A percentile compares a stretch with the other conserved stretches of the same genome.
Conservation (phyloP, 2,113 vertebrate species). For the Pagrus major region DNA sequence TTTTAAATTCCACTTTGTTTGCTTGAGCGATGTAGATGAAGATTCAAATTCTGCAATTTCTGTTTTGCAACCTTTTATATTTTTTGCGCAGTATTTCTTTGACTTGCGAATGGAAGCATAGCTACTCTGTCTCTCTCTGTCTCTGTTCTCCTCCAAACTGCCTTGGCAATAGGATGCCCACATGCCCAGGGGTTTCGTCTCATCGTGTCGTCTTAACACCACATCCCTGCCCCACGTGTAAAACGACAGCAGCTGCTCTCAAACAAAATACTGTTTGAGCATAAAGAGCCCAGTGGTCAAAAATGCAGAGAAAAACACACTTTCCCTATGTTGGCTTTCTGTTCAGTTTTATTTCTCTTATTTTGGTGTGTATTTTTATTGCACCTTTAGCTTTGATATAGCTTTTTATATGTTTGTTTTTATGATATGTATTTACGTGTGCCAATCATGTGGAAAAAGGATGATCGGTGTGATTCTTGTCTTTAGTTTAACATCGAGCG, state of each 20-base stretch:
- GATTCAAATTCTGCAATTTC: neutral
- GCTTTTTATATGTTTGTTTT: constrained; percentile 62
- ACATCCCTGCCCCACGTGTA: constrained; percentile 58
- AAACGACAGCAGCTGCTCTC: constrained; percentile 81
- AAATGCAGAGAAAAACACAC: constrained; percentile 79
- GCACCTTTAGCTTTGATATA: constrained; percentile 66
- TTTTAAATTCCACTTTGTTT: neutral
- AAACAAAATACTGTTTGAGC: constrained; percentile 78
- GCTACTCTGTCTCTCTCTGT: constrained; percentile 12
- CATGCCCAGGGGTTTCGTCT: constrained; percentile 50
- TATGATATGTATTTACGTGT: constrained; percentile 51
- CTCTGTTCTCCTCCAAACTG: constrained; percentile 53
- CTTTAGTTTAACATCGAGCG: neutral
- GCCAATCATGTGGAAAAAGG: constrained; percentile 30
- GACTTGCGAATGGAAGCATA: constrained; percentile 54
- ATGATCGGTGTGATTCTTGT: constrained; percentile 23
- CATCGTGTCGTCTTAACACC: constrained; percentile 42
- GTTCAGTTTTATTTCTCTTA: constrained; percentile 24
- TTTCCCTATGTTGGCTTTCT: constrained; percentile 63
- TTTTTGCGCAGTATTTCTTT: neutral
- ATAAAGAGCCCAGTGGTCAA: constrained; percentile 86
- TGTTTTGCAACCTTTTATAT: neutral
- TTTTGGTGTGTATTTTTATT: constrained; percentile 44
- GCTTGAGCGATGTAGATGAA: neutral
- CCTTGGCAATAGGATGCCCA: constrained; percentile 66